These are phyloP conservation scores for Tubulanus polymorphus DNA, from an alignment of 2,888 invertebrate genomes.

Conservation along the genomic window DNA sequence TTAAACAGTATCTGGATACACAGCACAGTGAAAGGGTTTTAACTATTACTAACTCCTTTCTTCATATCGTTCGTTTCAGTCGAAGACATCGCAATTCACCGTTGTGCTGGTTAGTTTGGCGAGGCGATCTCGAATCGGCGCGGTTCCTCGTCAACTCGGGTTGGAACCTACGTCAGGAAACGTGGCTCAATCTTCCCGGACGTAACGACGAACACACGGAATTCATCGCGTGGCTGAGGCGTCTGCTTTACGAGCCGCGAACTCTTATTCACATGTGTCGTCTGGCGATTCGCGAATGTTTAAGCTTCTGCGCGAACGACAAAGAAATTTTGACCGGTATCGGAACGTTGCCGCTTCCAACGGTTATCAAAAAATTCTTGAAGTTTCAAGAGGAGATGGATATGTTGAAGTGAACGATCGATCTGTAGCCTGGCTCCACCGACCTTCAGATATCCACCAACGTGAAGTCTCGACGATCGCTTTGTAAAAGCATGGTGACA, in stretches of 20 bases:
- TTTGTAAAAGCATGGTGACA: too few species aligned
- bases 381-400: background rate
- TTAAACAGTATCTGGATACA: background rate
- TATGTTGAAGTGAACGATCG: too few species aligned
- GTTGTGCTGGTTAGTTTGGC: slow-evolving; percentile 37
- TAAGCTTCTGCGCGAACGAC: background rate
- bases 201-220: slow-evolving; percentile 20
- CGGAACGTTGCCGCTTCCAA: background rate
- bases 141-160: slow-evolving; percentile 38
- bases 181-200: slow-evolving; percentile 32
- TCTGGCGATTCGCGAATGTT: background rate
- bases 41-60: background rate
- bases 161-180: slow-evolving; percentile 30
- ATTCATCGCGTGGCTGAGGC: slow-evolving; percentile 18
- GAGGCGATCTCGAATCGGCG: slow-evolving; percentile 27
- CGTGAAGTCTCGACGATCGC: too few species aligned
- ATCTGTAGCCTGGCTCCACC: too few species aligned
- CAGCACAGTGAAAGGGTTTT: background rate
- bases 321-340: slow-evolving; percentile 2
- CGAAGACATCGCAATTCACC: slow-evolving; percentile 25
- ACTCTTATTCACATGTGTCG: slow-evolving; percentile 6
- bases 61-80: slow-evolving; percentile 1
- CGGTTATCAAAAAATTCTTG: background rate
- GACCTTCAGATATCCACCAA: too few species aligned
- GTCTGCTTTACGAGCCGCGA: slow-evolving; percentile 5